Conservation (phyloP, 2,113 vertebrate genomes). For the Macroglossus sobrinus region DNA sequence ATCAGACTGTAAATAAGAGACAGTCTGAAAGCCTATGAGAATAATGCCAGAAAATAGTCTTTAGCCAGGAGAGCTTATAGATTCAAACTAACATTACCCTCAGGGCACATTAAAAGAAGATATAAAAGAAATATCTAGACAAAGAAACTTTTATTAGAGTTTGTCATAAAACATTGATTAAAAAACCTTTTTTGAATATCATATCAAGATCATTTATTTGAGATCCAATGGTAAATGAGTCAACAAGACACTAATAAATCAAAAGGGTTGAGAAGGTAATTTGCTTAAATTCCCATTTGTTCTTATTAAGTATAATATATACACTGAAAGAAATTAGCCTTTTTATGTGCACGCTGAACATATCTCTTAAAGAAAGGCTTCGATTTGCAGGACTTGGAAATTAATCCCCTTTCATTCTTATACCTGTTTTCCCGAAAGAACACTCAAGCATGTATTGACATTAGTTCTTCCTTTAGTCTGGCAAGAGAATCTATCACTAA, state of each 20-base stretch:
- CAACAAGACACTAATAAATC: conserved; percentile 42
- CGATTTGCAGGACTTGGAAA: not conserved
- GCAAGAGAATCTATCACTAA: not conserved
- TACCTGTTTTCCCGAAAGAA: not conserved
- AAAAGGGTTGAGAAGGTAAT: not conserved
- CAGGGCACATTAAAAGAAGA: not conserved
- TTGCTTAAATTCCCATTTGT: conserved; percentile 21
- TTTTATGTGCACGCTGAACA: not conserved
- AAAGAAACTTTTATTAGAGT: not conserved
- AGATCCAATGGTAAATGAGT: conserved; percentile 6
- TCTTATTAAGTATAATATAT: not conserved
- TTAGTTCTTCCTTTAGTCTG: not conserved
- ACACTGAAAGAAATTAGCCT: not conserved
- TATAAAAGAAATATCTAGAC: not conserved
- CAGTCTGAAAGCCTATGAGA: not conserved
- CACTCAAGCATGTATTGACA: not conserved
- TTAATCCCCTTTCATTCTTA: not conserved
- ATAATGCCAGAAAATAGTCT: not conserved
- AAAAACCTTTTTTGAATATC: conserved; percentile 16
- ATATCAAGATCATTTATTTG: conserved; percentile 36
- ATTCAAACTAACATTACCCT: not conserved
- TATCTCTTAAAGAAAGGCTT: not conserved
- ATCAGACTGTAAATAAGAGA: conserved; percentile 30
- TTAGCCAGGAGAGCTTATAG: not conserved
- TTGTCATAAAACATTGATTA: conserved; percentile 27